Percentiles rank a stretch among this genome's conserved stretches.
These are phyloP conservation scores for Hoplodrina ambigua DNA, from an alignment of 2,888 invertebrate genomes.

Conservation along the genomic window DNA sequence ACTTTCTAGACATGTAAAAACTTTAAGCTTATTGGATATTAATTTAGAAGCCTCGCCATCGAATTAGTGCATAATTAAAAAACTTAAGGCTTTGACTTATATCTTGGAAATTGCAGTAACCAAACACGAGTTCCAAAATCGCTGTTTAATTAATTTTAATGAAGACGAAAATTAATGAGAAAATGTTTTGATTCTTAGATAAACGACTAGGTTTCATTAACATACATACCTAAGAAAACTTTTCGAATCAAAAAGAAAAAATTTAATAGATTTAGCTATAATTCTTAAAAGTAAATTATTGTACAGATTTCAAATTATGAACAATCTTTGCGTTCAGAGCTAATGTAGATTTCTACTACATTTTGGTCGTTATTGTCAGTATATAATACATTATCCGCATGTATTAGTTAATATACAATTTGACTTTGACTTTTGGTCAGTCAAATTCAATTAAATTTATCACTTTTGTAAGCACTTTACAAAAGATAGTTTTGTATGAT, in stretches of 20 bases:
- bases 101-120: conserved; percentile 54
- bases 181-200: conserved; percentile 6
- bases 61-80: conserved; percentile 67
- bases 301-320: no score
- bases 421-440: no score
- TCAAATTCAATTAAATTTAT: no score
- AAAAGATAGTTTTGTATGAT: no score
- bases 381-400: no score
- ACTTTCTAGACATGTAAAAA: conserved; percentile 68
- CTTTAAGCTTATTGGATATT: conserved; percentile 65
- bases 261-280: no score
- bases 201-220: background rate
- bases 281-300: no score
- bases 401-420: no score
- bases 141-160: conserved; percentile 36
- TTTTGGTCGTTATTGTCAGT: no score
- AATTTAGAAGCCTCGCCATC: conserved; percentile 43
- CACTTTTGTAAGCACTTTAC: no score
- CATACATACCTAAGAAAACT: background rate
- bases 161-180: conserved; percentile 22
- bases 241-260: background rate
- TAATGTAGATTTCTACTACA: no score
- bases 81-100: conserved; percentile 59
- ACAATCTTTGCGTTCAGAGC: no score
- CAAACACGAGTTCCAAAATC: conserved; percentile 35